phyloP scores from a whole-genome alignment of 1,140 invertebrate species.

The Saccostrea cuccullata region DNA sequence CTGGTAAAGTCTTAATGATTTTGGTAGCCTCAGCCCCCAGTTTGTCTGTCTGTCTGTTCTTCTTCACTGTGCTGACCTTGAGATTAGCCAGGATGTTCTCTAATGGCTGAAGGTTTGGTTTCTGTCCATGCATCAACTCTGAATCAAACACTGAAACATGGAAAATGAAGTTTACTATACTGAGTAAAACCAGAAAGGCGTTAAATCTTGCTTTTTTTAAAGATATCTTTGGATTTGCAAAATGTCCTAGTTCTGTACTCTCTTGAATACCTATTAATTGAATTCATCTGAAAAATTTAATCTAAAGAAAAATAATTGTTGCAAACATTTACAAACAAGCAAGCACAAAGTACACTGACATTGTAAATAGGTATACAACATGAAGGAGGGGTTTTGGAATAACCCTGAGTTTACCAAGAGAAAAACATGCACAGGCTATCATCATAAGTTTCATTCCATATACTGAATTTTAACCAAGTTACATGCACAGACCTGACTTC shows the following conservation, averaged over 20 bases:
- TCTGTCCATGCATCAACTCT: conserved; percentile 65
- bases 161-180: not conserved
- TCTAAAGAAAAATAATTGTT: too few relatives aligned
- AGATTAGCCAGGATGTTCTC: conserved; percentile 73
- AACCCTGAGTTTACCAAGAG: too few relatives aligned
- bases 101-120: conserved; percentile 69
- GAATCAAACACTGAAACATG: conserved; percentile 70
- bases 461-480: too few relatives aligned
- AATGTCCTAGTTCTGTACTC: not conserved
- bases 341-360: not conserved
- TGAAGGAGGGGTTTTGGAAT: too few relatives aligned
- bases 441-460: too few relatives aligned
- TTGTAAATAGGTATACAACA: too few relatives aligned
- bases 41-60: conserved; percentile 59
- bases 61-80: conserved; percentile 66
- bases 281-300: not conserved
- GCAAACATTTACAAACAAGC: not conserved
- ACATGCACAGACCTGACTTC: too few relatives aligned
- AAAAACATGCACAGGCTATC: too few relatives aligned
- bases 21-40: conserved; percentile 66
- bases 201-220: too few relatives aligned
- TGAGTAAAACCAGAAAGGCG: not conserved
- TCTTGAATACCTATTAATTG: not conserved
- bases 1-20: conserved; percentile 69
- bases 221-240: not conserved